phyloP scores from a whole-genome alignment of 2,113 vertebrate species.

The Chloroceryle aenea region DNA sequence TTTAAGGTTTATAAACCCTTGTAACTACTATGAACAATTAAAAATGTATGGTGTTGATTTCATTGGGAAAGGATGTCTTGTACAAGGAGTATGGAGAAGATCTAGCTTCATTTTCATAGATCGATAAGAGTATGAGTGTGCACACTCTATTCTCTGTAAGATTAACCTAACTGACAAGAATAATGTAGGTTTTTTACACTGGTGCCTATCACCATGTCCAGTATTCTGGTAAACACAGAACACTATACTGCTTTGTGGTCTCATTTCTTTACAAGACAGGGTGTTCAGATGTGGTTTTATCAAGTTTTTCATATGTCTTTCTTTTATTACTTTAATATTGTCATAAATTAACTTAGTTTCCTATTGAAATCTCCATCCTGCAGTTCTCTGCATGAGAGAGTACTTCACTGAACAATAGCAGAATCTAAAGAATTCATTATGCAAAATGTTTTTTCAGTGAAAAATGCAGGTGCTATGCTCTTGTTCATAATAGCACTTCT shows the following conservation, averaged over 20 bases:
- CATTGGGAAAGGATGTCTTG: neutral
- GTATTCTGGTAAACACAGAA: neutral
- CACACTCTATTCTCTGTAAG: neutral
- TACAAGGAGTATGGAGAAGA: neutral
- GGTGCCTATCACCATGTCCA: neutral
- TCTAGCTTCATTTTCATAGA: neutral
- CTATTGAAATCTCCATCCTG: slow-evolving; percentile 2
- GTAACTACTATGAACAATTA: slow-evolving; percentile 6
- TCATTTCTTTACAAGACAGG: neutral
- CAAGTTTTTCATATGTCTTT: neutral
- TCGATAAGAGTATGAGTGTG: neutral
- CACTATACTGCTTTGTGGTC: neutral
- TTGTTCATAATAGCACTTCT: neutral
- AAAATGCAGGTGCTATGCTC: neutral
- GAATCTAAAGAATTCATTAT: slow-evolving; percentile 29
- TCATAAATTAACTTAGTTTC: slow-evolving; percentile 35
- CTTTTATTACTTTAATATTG: neutral
- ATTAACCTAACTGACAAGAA: neutral
- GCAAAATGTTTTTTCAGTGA: slow-evolving; percentile 9
- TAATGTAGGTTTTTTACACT: neutral
- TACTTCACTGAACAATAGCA: slow-evolving; percentile 39
- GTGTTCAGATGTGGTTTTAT: neutral
- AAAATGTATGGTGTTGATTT: slow-evolving; percentile 47
- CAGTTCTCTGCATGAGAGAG: slow-evolving; percentile 19
- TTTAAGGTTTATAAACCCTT: slow-evolving; percentile 47